Conservation (phyloP, 1,140 invertebrate genomes). For the Ladona fulva region DNA sequence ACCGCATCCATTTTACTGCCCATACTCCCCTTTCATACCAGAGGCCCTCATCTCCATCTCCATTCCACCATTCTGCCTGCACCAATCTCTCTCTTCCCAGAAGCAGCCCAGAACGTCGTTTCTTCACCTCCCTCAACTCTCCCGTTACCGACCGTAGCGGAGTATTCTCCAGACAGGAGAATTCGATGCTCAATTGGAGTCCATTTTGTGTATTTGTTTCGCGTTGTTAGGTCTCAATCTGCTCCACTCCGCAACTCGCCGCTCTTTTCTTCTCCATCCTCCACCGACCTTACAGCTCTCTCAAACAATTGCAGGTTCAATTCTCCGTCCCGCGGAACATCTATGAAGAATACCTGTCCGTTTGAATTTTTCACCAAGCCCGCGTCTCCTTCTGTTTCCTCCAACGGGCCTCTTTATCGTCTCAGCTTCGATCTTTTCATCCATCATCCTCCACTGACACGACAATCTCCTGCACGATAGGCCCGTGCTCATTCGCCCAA, state of each 20-base stretch:
- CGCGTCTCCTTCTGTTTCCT: no score
- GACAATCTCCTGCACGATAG: no score
- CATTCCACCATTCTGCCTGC: not conserved
- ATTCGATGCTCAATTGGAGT: conserved; percentile 1
- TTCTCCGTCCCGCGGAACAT: no score
- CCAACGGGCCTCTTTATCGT: no score
- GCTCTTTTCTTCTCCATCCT: no score
- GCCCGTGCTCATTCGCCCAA: no score
- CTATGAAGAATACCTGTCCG: no score
- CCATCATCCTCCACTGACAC: no score
- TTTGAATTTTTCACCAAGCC: no score
- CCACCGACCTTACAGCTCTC: no score
- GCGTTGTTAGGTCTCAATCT: not conserved
- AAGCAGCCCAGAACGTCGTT: not conserved
- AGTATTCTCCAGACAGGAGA: not conserved
- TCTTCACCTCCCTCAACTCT: not conserved
- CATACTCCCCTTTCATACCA: not conserved
- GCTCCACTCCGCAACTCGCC: not conserved
- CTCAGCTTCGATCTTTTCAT: no score
- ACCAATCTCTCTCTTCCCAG: not conserved
- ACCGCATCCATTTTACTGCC: not conserved
- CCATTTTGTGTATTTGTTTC: not conserved
- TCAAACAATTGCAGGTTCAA: no score
- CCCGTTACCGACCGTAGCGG: not conserved
- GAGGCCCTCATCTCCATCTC: not conserved